phyloP scores from a whole-genome alignment of 1,140 invertebrate species.

The Drosophila biarmipes region DNA sequence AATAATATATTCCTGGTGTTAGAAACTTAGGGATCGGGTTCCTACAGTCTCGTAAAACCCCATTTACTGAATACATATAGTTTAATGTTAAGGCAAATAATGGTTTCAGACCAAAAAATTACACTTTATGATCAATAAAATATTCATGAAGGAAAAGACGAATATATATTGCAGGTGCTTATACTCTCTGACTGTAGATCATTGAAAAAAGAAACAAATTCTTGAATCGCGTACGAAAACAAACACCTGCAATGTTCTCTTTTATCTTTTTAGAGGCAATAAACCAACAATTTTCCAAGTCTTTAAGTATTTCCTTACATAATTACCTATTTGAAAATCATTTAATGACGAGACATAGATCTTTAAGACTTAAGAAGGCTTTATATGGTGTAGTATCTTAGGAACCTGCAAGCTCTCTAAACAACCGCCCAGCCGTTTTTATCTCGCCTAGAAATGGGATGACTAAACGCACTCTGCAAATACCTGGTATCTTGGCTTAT shows the following conservation, averaged over 20 bases:
- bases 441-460: conserved; percentile 7
- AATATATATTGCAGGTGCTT: neutral
- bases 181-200: conserved; percentile 1
- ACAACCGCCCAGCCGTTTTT: neutral
- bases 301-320: neutral
- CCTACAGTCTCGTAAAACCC: neutral
- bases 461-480: conserved; percentile 35
- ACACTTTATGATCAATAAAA: conserved; percentile 7
- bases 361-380: neutral
- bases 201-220: neutral
- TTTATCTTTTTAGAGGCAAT: neutral
- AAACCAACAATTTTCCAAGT: neutral
- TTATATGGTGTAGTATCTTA: neutral
- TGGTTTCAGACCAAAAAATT: neutral
- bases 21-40: neutral
- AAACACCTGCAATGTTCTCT: conserved; percentile 1
- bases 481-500: conserved; percentile 35
- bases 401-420: neutral
- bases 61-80: no score
- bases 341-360: no score
- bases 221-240: neutral
- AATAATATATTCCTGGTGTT: no score
- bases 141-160: conserved; percentile 2
- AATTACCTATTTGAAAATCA: no score
- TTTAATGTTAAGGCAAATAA: no score